These are phyloP conservation scores for Leuctra nigra DNA, from an alignment of 2,888 invertebrate species.

Conservation along the genomic window DNA sequence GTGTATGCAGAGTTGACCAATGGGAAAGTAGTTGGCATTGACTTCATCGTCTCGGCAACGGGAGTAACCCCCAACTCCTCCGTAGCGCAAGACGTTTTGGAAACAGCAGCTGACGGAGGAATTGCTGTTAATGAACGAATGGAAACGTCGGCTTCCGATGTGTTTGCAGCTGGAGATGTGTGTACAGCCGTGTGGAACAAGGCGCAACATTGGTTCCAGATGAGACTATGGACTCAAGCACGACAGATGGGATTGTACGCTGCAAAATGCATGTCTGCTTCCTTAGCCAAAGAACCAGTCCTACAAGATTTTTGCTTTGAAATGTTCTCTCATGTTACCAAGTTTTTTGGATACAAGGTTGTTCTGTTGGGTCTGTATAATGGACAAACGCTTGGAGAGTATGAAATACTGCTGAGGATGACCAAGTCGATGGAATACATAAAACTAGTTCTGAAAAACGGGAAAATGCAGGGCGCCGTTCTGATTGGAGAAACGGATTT, in stretches of 20 bases:
- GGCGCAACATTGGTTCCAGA: constrained; percentile 84
- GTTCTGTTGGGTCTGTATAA: constrained; percentile 88
- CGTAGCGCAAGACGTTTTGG: constrained; percentile 36
- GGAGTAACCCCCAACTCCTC: constrained; percentile 70
- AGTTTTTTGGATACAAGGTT: constrained; percentile 89
- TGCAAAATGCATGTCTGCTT: constrained; percentile 78
- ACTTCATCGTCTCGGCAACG: constrained; percentile 92
- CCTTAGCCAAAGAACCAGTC: constrained; percentile 52
- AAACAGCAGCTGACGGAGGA: constrained; percentile 66
- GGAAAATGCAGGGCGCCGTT: constrained; percentile 85
- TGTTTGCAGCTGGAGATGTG: constrained; percentile 95
- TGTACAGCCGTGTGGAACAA: constrained; percentile 74
- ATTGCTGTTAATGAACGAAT: constrained; percentile 78
- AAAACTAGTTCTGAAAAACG: constrained; percentile 79
- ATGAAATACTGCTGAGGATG: constrained; percentile 78
- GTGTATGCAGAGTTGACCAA: constrained; percentile 68
- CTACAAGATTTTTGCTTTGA: constrained; percentile 95
- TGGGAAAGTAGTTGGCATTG: constrained; percentile 65
- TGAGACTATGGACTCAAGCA: constrained; percentile 97
- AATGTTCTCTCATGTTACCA: constrained; percentile 93
- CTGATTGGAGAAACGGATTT: constrained; percentile 95
- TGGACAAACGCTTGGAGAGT: constrained; percentile 73
- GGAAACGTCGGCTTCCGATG: constrained; percentile 65
- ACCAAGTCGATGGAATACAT: constrained; percentile 77
- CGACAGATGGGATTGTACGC: constrained; percentile 95